Base-by-base conservation (phyloP, 2,888 invertebrate genomes). In the Salpingus planirostris region DNA sequence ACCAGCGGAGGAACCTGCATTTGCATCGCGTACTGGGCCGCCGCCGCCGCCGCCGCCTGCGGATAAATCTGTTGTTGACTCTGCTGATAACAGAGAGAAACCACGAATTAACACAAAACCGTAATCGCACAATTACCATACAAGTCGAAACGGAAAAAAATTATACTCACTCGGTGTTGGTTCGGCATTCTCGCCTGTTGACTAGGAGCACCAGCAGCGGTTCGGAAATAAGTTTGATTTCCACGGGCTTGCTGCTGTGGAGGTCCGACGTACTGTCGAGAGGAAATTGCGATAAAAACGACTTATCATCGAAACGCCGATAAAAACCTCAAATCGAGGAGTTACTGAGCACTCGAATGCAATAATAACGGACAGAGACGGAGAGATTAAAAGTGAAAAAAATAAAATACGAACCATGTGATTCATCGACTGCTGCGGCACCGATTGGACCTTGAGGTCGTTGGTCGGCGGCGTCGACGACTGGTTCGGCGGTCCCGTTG, bases 381-480 rank as follows among this genome's bases (percentile, higher is more conserved):
- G n/a, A n/a, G n/a, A n/a, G n/a, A n/a, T n/a, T n/a, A n/a, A n/a
- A n/a, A n/a, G n/a, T n/a, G n/a, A n/a, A n/a, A n/a, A n/a, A n/a
- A 7, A 8, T 8, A 23, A 11, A 23, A 23, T n/a, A 47, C 55
- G 56, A 50, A 60, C 60, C 48, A 61, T 49, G 36, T 37, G 48
- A 33, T 48, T 54, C 47, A 63, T 50, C 24, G 55, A 40, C 38
- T 39, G 38, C 18, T 52, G 43, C 10, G 48, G 51, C 33, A 59
- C 47, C 35, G 51, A 47, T 39, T 52, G 54, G 27, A 62, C 60
- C 50, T 64, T 65, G 24, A 65, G 40, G 38, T 63, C 64, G 33
- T 50, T 52, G 46, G 63, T 65, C 22, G 65, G 64, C 27, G 65
- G 66, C 15, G 65, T 64, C n/a, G 65, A 62, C 21, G 66, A 49